These are phyloP conservation scores for Sebastes nivosus DNA, from an alignment of 2,797 vertebrate species.

Conservation along the genomic window DNA sequence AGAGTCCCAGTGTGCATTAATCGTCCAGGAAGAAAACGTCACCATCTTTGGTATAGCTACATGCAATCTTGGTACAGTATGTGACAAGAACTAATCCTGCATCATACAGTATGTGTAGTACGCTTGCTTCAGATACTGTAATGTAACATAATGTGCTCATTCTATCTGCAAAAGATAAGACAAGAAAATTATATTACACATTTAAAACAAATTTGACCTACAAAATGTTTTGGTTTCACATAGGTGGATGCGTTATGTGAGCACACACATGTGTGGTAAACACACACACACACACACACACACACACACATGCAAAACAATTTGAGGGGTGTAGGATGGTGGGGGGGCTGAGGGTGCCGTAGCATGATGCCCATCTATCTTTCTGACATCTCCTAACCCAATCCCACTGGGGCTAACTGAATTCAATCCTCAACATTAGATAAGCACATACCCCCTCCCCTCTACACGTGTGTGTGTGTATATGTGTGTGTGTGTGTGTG, in stretches of 20 bases:
- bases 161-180: not conserved
- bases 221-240: constrained; percentile 33
- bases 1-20: constrained; percentile 50
- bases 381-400: constrained; percentile 89
- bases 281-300: constrained; percentile 71
- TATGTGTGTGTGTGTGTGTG: constrained; percentile 24
- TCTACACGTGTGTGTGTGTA: constrained; percentile 46
- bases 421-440: constrained; percentile 88
- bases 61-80: not conserved
- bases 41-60: not conserved
- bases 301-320: constrained; percentile 79
- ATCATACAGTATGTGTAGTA: not conserved
- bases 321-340: constrained; percentile 59
- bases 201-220: constrained; percentile 7
- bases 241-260: constrained; percentile 23
- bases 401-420: constrained; percentile 86
- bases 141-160: not conserved
- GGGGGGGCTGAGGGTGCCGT: constrained; percentile 61
- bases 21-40: constrained; percentile 24
- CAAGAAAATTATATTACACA: not conserved
- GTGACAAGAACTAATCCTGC: not conserved
- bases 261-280: constrained; percentile 58
- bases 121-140: not conserved
- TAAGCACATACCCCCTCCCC: constrained; percentile 79
- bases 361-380: constrained; percentile 86